Conservation (phyloP, 1,140 invertebrate species). For the Cyclina sinensis region DNA sequence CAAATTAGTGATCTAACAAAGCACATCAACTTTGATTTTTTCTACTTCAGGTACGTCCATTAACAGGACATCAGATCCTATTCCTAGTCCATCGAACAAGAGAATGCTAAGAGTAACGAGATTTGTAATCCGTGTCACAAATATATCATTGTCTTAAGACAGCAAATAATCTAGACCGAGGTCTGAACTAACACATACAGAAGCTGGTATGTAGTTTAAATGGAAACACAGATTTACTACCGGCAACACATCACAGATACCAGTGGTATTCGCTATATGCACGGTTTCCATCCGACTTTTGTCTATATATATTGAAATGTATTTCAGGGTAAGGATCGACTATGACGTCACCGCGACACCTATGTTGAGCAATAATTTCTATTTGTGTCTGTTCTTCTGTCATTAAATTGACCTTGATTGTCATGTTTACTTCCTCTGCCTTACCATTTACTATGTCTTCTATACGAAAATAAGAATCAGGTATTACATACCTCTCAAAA, state of each 20-base stretch:
- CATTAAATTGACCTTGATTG: neutral
- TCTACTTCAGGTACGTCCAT: no score
- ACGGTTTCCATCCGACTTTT: neutral
- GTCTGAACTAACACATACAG: no score
- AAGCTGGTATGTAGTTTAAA: no score
- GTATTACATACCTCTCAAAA: neutral
- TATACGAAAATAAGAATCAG: slow-evolving; percentile 1
- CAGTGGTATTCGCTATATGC: slow-evolving; percentile 5
- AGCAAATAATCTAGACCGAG: no score
- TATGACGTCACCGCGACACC: neutral
- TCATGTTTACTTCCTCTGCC: neutral
- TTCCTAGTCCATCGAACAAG: no score
- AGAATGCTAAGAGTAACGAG: no score
- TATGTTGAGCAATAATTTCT: neutral
- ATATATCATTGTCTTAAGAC: no score
- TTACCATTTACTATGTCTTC: slow-evolving; percentile 16
- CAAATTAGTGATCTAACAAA: no score
- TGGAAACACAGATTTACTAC: no score
- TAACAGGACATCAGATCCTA: no score
- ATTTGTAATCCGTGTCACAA: no score
- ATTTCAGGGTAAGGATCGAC: slow-evolving; percentile 28
- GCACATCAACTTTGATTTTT: no score
- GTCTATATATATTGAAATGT: neutral
- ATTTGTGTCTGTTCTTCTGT: neutral
- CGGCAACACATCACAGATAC: slow-evolving; percentile 28